Percentiles rank a stretch among this genome's conserved stretches.
phyloP scores from a whole-genome alignment of 2,797 vertebrate species.

The Cynopterus sphinx region DNA sequence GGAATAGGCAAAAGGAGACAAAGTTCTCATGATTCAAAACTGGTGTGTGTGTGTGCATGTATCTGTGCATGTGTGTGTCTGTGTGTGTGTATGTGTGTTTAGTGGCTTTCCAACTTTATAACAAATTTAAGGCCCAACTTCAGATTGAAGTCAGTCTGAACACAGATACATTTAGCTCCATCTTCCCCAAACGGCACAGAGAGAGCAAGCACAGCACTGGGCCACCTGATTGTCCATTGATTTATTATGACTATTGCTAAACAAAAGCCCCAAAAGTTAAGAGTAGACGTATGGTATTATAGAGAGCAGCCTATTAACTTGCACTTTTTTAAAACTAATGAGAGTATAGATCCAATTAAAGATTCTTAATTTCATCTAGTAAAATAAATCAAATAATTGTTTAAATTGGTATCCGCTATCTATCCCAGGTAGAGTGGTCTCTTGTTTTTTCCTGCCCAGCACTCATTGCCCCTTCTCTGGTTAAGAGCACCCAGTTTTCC shows the following conservation, averaged over 20 bases:
- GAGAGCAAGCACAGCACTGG: not conserved
- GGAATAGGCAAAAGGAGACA: not conserved
- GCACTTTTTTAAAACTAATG: not conserved
- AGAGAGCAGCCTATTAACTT: not conserved
- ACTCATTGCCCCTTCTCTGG: not conserved
- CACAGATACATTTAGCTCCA: not conserved
- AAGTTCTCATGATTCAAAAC: conserved; percentile 33
- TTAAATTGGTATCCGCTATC: not conserved
- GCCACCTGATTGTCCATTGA: not conserved
- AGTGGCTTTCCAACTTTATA: not conserved
- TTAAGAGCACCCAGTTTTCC: not conserved
- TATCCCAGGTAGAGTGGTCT: not conserved
- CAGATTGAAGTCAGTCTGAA: conserved; percentile 8
- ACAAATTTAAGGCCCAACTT: not conserved
- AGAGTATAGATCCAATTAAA: not conserved
- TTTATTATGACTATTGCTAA: not conserved
- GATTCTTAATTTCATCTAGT: not conserved
- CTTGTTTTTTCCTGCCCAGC: not conserved
- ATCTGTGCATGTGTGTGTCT: not conserved
- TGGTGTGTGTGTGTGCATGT: not conserved
- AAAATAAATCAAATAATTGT: conserved; percentile 4
- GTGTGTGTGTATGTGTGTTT: not conserved
- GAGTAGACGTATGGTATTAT: not conserved
- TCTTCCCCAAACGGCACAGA: not conserved
- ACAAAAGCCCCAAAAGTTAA: not conserved